Evolutionary conservation across 64 coral and sea anemone genomes (phyloP).

Genomic region (Catalaphyllia jardinei): DNA sequence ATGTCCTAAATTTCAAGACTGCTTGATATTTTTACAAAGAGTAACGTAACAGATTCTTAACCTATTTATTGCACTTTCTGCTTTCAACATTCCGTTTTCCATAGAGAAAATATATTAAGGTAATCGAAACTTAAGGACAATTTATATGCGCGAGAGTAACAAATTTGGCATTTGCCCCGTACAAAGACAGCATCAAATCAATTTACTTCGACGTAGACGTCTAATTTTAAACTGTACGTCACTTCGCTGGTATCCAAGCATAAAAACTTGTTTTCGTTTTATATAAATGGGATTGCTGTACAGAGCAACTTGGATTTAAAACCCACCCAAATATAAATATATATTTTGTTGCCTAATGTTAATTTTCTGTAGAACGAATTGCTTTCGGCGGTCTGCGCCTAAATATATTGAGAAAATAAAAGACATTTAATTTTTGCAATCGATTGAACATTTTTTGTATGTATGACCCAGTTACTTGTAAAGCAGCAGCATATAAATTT

Average conservation of each 20-base stretch:
- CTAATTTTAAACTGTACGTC: constrained; percentile 30
- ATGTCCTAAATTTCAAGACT: neutral
- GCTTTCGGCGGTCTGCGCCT: neutral
- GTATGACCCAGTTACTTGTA: neutral
- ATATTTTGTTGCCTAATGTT: neutral
- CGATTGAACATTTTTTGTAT: neutral
- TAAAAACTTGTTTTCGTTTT: neutral
- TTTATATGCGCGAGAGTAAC: neutral
- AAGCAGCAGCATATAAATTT: neutral
- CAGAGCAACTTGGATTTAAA: neutral
- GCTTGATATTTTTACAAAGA: neutral
- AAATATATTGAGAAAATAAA: too few species aligned
- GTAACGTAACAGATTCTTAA: neutral
- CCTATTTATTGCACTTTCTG: neutral
- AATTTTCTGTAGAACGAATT: neutral
- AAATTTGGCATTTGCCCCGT: neutral
- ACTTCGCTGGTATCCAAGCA: constrained; percentile 8
- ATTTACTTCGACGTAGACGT: neutral
- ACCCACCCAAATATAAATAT: neutral
- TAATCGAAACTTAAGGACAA: neutral
- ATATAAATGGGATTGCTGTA: neutral
- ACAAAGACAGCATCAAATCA: neutral
- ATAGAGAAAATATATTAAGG: neutral
- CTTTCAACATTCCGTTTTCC: neutral
- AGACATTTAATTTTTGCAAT: neutral